phyloP scores from a whole-genome alignment of 2,113 vertebrate species.

The Odontesthes bonariensis region DNA sequence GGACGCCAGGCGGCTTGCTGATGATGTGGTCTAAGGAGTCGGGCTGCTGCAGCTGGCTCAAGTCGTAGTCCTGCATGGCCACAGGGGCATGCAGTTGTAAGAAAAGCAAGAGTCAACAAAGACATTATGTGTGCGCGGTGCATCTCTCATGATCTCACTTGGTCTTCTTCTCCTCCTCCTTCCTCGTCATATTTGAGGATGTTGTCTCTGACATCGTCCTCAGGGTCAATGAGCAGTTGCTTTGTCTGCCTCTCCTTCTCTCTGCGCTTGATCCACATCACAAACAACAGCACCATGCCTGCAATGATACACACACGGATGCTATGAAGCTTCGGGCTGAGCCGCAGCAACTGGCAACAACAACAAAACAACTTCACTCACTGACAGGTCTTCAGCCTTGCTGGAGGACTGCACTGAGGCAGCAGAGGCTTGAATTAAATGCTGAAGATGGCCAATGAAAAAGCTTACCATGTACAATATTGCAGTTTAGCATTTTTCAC shows the following conservation, averaged over 20 bases:
- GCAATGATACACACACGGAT: conserved; percentile 45
- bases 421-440: background rate
- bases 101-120: background rate
- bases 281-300: conserved; percentile 95
- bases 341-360: background rate
- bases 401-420: background rate
- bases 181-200: conserved; percentile 98
- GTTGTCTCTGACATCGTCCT: conserved; percentile 96
- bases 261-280: conserved; percentile 93
- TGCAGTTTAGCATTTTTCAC: background rate
- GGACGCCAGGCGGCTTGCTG: conserved; percentile 90
- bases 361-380: background rate
- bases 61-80: conserved; percentile 91
- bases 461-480: background rate
- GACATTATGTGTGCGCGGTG: background rate
- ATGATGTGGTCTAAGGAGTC: conserved; percentile 95
- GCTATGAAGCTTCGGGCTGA: background rate
- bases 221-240: conserved; percentile 96
- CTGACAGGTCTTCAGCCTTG: background rate
- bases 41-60: conserved; percentile 97
- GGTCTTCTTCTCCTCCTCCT: conserved; percentile 96
- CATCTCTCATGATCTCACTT: conserved; percentile 82
- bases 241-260: conserved; percentile 95
- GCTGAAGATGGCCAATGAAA: background rate
- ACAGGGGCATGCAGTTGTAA: conserved; percentile 30